Evolutionary conservation across 2,888 invertebrate species (phyloP).

Genomic region (Muscina levida): DNA sequence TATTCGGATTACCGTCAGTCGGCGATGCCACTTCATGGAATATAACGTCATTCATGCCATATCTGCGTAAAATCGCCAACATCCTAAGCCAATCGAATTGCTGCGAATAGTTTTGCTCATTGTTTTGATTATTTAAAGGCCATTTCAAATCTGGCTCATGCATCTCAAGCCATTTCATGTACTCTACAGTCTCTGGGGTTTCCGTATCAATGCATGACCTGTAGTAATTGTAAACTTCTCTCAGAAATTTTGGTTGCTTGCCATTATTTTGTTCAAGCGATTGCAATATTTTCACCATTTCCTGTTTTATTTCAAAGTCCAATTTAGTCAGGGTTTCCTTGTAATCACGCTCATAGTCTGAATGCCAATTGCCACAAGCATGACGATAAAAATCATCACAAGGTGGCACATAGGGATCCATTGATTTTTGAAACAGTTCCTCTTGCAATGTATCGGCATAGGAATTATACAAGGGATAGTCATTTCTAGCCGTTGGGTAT

Average conservation of each 20-base stretch:
- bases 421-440: neutral
- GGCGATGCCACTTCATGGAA: neutral
- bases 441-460: neutral
- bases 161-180: constrained; percentile 1
- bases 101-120: neutral
- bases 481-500: neutral
- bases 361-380: constrained; percentile 21
- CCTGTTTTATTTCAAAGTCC: constrained; percentile 10
- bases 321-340: constrained; percentile 17
- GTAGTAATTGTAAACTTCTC: constrained; percentile 15
- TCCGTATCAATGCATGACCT: constrained; percentile 1
- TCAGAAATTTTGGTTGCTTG: neutral
- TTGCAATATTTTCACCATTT: neutral
- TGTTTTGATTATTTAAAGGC: neutral
- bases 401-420: neutral
- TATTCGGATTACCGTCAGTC: constrained; percentile 12
- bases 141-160: neutral
- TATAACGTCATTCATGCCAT: constrained; percentile 16
- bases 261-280: neutral
- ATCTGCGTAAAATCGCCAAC: constrained; percentile 24
- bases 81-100: constrained; percentile 6
- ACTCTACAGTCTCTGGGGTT: neutral
- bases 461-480: neutral
- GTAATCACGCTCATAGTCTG: neutral
- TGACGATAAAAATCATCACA: constrained; percentile 29